These are phyloP conservation scores for Erythrocebus patas DNA, from an alignment of 2,113 vertebrate species.

Conservation along the genomic window DNA sequence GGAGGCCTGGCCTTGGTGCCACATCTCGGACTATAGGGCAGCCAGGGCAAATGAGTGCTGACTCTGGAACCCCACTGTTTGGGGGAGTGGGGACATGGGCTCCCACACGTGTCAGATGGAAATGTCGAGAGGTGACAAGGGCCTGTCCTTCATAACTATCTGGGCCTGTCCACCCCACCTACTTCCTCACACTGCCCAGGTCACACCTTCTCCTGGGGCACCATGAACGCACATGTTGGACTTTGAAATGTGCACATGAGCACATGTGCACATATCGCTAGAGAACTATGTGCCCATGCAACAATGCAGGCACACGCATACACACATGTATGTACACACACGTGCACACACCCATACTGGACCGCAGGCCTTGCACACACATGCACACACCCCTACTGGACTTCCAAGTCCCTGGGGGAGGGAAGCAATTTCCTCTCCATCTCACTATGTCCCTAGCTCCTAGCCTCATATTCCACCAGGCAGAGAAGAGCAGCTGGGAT, in stretches of 20 bases:
- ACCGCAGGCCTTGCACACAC: no score
- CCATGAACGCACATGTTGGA: neutral
- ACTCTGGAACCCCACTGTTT: neutral
- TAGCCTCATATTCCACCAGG: neutral
- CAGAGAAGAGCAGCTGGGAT: neutral
- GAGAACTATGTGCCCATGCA: neutral
- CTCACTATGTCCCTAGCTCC: neutral
- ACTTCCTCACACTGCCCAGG: neutral
- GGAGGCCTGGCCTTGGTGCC: neutral
- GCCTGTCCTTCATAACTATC: neutral
- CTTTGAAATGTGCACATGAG: neutral
- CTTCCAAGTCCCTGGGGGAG: neutral
- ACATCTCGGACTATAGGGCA: no score
- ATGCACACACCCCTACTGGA: neutral
- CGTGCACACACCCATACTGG: no score
- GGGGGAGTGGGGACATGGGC: neutral
- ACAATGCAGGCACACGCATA: no score
- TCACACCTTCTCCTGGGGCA: neutral
- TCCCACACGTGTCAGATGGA: neutral
- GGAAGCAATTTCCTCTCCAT: neutral
- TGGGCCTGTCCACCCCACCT: neutral
- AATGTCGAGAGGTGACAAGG: neutral
- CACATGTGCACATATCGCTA: neutral
- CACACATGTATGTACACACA: rapidly evolving
- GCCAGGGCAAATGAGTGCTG: neutral